phyloP scores from a whole-genome alignment of 2,797 vertebrate species.

The Anomalospiza imberbis region DNA sequence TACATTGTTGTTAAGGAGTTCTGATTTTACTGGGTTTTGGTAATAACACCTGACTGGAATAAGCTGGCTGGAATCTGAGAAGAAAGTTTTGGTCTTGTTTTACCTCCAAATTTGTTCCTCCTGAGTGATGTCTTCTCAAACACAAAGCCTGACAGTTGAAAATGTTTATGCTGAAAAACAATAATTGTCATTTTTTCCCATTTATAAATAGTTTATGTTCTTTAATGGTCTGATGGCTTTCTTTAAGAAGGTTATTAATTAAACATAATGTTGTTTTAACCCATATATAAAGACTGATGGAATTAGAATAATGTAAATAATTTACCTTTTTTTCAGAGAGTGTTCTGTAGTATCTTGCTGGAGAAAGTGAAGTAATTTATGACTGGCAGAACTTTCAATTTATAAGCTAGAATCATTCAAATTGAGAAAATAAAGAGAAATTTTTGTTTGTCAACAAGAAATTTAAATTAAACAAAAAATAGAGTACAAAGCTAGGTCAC shows the following conservation, averaged over 20 bases:
- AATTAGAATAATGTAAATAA: neutral
- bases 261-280: neutral
- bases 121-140: neutral
- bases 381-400: neutral
- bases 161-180: neutral
- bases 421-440: neutral
- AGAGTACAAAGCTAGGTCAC: neutral
- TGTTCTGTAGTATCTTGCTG: neutral
- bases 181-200: neutral
- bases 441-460: neutral
- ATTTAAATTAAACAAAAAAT: neutral
- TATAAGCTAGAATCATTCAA: neutral
- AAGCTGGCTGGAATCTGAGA: neutral
- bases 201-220: neutral
- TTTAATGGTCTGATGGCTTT: neutral
- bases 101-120: neutral
- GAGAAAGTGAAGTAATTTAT: neutral
- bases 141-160: neutral
- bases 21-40: neutral
- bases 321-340: neutral
- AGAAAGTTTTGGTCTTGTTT: neutral
- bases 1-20: neutral
- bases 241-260: neutral
- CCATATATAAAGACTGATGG: neutral
- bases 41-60: neutral